Conservation (phyloP, 2,113 vertebrate species). For the Zosterops borbonicus region DNA sequence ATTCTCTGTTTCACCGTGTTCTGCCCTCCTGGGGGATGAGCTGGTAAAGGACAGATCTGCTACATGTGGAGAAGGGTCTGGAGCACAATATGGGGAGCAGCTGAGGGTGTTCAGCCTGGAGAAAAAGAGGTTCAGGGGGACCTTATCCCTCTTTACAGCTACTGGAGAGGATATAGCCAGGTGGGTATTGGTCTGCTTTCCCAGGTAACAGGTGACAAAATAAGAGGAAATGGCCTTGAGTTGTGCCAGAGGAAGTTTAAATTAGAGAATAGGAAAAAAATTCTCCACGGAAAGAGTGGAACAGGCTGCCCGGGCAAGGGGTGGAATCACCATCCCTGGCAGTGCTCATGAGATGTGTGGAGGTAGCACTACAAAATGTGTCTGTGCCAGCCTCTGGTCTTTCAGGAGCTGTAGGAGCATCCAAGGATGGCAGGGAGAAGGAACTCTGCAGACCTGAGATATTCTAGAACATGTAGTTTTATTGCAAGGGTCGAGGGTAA, state of each 20-base stretch:
- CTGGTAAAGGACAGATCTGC: neutral
- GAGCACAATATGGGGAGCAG: no score
- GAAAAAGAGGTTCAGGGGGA: neutral
- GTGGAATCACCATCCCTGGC: neutral
- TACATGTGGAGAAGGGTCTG: neutral
- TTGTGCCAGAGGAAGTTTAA: neutral
- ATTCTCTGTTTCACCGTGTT: neutral
- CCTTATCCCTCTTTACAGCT: neutral
- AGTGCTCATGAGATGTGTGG: neutral
- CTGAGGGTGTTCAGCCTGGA: neutral
- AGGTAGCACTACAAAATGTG: no score
- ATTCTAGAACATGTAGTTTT: no score
- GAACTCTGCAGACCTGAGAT: no score
- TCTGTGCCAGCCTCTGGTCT: neutral
- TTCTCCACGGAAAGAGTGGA: neutral
- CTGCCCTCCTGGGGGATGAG: neutral
- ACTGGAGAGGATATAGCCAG: neutral
- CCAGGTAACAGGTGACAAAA: neutral
- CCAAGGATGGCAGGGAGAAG: no score
- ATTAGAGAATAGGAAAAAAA: neutral
- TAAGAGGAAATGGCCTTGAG: neutral
- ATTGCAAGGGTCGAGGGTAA: no score
- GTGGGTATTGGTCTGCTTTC: fast-evolving
- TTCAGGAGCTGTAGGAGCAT: no score
- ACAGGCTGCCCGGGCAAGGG: neutral